Evolutionary conservation across 2,113 vertebrate genomes (phyloP).

Genomic region (Asarcornis scutulata): DNA sequence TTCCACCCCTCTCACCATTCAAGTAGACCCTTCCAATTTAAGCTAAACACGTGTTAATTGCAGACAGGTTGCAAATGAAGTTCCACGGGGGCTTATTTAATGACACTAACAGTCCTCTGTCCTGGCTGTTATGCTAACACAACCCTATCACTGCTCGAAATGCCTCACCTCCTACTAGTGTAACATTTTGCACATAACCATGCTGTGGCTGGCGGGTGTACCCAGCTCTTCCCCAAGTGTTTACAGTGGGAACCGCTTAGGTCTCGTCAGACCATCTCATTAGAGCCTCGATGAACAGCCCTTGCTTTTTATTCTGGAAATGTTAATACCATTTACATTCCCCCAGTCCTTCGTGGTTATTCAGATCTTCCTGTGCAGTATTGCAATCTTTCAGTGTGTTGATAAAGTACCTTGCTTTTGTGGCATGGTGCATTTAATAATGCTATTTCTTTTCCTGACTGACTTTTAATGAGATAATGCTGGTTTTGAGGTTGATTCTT

Average conservation of each 20-base stretch:
- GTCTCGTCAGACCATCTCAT: neutral
- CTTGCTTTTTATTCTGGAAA: neutral
- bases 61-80: neutral
- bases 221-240: neutral
- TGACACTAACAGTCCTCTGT: neutral
- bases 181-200: rapidly evolving
- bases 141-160: neutral
- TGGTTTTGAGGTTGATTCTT: neutral
- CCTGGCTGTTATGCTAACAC: neutral
- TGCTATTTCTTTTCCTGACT: neutral
- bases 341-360: neutral
- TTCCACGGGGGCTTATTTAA: neutral
- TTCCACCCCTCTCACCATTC: rapidly evolving
- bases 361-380: neutral
- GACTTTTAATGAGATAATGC: neutral
- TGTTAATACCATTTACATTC: neutral
- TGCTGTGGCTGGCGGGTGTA: neutral
- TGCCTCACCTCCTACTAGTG: neutral
- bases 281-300: neutral
- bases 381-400: neutral
- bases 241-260: neutral
- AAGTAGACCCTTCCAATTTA: neutral
- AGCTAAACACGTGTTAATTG: neutral
- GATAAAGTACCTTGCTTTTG: neutral
- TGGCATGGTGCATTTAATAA: neutral